These are phyloP conservation scores for Ellobium chinense DNA, from an alignment of 2,888 invertebrate species.

Conservation along the genomic window DNA sequence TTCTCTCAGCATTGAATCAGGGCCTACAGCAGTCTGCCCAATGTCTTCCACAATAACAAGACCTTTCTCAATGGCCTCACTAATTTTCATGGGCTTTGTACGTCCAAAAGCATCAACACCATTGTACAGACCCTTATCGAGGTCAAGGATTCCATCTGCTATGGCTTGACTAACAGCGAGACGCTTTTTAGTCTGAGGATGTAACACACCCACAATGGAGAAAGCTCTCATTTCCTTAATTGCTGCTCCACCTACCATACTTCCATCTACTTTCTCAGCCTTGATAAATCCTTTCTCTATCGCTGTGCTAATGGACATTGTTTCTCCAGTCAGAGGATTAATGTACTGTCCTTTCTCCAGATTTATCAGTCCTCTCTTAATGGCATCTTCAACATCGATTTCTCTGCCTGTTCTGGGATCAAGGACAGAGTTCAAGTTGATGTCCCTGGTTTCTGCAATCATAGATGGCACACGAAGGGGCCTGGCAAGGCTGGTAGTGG, in stretches of 20 bases:
- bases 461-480: constrained; percentile 65
- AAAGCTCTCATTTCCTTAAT: constrained; percentile 87
- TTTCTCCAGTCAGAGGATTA: constrained; percentile 89
- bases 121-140: constrained; percentile 81
- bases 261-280: constrained; percentile 87
- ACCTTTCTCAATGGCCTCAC: constrained; percentile 89
- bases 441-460: constrained; percentile 71
- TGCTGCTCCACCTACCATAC: constrained; percentile 83
- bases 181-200: constrained; percentile 92
- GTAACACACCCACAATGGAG: constrained; percentile 88
- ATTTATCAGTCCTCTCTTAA: constrained; percentile 91
- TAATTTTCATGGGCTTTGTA: constrained; percentile 88
- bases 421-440: constrained; percentile 70
- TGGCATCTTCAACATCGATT: constrained; percentile 84
- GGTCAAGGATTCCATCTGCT: constrained; percentile 86
- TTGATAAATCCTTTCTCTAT: constrained; percentile 89
- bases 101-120: constrained; percentile 79
- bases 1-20: constrained; percentile 84
- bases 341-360: constrained; percentile 81
- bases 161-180: constrained; percentile 85
- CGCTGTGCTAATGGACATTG: constrained; percentile 89
- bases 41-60: constrained; percentile 87
- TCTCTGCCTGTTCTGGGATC: constrained; percentile 79
- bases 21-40: constrained; percentile 93
- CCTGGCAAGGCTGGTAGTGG: constrained; percentile 68